Conservation (phyloP, 1,140 invertebrate genomes). For the Oryctes rhinoceros region DNA sequence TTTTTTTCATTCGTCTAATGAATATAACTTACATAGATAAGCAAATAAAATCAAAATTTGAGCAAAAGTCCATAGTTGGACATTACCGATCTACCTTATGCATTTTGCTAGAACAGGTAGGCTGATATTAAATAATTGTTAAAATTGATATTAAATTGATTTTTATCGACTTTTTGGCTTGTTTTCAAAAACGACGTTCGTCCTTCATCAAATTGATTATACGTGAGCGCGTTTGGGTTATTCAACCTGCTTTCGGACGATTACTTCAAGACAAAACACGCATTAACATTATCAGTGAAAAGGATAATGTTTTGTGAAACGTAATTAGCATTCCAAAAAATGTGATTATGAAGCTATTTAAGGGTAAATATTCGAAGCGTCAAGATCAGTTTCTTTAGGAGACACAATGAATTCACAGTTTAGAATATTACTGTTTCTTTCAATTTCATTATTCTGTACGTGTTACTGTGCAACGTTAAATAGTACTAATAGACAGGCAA, state of each 20-base stretch:
- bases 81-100: too few species aligned
- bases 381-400: not conserved
- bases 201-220: not conserved
- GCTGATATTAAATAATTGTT: not conserved
- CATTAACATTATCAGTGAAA: not conserved
- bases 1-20: too few species aligned
- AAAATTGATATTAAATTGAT: not conserved
- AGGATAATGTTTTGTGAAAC: slow-evolving; percentile 3
- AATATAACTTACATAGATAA: too few species aligned
- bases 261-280: not conserved
- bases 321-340: slow-evolving; percentile 25
- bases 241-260: not conserved
- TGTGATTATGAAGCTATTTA: not conserved
- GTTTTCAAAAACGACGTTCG: not conserved
- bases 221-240: not conserved
- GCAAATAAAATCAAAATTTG: too few species aligned
- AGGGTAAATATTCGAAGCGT: not conserved
- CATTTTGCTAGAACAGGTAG: too few species aligned
- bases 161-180: not conserved
- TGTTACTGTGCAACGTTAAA: not conserved
- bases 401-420: not conserved
- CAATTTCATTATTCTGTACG: not conserved
- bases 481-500: not conserved
- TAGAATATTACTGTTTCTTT: not conserved
- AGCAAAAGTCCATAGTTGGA: too few species aligned